Conservation (phyloP, 2,888 invertebrate genomes). For the Ptilodon capucinus region DNA sequence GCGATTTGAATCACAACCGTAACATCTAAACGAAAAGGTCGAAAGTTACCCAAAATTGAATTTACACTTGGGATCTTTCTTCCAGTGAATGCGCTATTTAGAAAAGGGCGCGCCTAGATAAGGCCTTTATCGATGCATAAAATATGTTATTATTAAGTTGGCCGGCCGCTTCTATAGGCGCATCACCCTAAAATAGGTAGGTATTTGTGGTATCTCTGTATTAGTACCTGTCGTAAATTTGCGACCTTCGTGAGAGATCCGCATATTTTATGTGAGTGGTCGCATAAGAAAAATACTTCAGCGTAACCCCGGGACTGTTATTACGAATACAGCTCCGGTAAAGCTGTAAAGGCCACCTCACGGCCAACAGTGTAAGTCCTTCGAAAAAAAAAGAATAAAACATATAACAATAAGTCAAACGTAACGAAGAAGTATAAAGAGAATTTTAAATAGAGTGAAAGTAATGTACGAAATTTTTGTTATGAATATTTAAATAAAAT, state of each 20-base stretch:
- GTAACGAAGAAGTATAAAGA: constrained; percentile 11
- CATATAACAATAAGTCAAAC: constrained; percentile 8
- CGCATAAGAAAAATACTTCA: constrained; percentile 30
- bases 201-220: constrained; percentile 62
- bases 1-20: constrained; percentile 47
- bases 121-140: constrained; percentile 76
- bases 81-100: constrained; percentile 64
- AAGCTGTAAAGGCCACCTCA: too few species aligned
- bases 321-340: too few species aligned
- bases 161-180: constrained; percentile 44
- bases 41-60: constrained; percentile 33
- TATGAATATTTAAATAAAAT: constrained; percentile 18
- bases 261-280: constrained; percentile 34
- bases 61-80: constrained; percentile 54
- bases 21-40: constrained; percentile 41
- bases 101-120: constrained; percentile 71
- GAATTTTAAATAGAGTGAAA: constrained; percentile 39
- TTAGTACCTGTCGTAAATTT: constrained; percentile 67
- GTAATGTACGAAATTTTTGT: constrained; percentile 21
- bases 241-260: constrained; percentile 36
- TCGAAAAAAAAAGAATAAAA: too few species aligned
- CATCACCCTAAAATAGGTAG: constrained; percentile 50
- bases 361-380: too few species aligned
- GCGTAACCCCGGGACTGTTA: constrained; percentile 22
- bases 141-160: constrained; percentile 75